phyloP scores from a whole-genome alignment of 2,113 vertebrate genomes.

The Gadus chalcogrammus region DNA sequence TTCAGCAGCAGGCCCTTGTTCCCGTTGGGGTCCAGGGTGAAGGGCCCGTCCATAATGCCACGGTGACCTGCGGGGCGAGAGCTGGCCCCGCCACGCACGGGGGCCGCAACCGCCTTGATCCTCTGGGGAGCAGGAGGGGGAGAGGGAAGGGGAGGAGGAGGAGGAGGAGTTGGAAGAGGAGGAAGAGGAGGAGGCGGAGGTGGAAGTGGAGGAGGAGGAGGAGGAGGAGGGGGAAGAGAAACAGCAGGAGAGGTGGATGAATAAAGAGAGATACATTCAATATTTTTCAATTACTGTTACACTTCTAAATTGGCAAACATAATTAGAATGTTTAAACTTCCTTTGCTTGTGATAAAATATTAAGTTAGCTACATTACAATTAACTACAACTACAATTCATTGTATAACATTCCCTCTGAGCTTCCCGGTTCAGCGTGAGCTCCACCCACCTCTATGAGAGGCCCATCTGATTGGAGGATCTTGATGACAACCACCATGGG shows the following conservation, averaged over 20 bases:
- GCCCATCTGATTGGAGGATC: conserved; percentile 89
- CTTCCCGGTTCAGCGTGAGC: neutral
- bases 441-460: conserved; percentile 87
- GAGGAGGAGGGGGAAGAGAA: neutral
- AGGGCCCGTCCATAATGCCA: conserved; percentile 59
- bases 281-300: too few species aligned
- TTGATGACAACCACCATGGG: conserved; percentile 91
- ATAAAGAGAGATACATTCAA: neutral
- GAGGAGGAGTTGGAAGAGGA: neutral
- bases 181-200: neutral
- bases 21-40: conserved; percentile 74
- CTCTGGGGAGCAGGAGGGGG: conserved; percentile 70
- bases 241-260: neutral
- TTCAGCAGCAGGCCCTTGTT: conserved; percentile 84
- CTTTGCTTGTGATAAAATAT: too few species aligned
- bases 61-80: conserved; percentile 69
- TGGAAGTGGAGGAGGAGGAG: too few species aligned
- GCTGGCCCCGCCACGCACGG: conserved; percentile 78
- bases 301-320: too few species aligned
- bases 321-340: too few species aligned
- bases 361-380: too few species aligned
- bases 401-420: too few species aligned
- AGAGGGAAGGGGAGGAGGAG: neutral
- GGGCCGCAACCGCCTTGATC: conserved; percentile 89
- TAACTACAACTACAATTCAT: too few species aligned